Evolutionary conservation across 2,888 invertebrate genomes (phyloP), one percentile per base, ranked within the genome.

Genomic region (Chloroclystis v-ata): DNA sequence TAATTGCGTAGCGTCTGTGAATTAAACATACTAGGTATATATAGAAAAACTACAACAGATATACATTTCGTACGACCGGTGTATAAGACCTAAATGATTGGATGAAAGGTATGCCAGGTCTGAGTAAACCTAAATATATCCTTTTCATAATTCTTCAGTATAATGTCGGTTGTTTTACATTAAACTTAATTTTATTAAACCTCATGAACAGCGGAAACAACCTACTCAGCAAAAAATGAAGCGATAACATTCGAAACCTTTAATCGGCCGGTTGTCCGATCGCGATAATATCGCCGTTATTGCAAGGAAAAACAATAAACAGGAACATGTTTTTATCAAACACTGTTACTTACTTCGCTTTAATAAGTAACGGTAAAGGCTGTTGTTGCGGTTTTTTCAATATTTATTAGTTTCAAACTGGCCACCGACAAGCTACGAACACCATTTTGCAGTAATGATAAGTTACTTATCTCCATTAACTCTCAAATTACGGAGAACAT

Each of bases 251-350:
- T 49, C 40, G n/a, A 54, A 56, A 50, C 54, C 54, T 49, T 51
- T 49, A 42, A 52, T 42, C 39, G 49, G 43, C 48, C 49, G 39
- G 47, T 40, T 45, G 56, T 29, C 39, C 43, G 48, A 47, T 45
- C 41, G 49, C 50, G 48, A 55, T 53, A 53, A 54, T 56, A 46
- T 47, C 26, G 39, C 49, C 53, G 56, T 55, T 56, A 58, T 43
- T 49, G 38, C 50, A 55, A 32, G 50, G 48, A 61, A 57, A 58
- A 59, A 61, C 57, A 59, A 58, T 58, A 58, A 56, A 61, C 59
- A 58, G 56, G 57, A 56, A 57, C 57, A 54, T 30, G 59, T 53
- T 57, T 57, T 57, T 54, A 43, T 47, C 48, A 49, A 48, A 49
- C 54, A 52, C 57, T 47, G 55, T 53, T 53, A 54, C 54, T 44